Conservation (phyloP, 2,113 vertebrate genomes). For the Cygnus atratus region DNA sequence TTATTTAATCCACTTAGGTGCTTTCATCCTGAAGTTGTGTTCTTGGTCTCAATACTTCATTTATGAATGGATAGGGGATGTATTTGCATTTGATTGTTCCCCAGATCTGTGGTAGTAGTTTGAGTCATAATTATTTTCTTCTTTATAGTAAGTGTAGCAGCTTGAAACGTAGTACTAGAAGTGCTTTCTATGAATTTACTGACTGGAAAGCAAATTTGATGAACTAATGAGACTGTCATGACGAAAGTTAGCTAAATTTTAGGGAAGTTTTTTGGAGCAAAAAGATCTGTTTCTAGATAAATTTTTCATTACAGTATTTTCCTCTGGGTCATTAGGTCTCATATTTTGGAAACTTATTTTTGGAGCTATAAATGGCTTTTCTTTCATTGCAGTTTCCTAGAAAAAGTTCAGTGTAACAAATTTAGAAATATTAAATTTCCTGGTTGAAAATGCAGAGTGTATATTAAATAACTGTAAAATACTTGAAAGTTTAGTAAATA, state of each 20-base stretch:
- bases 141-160: neutral
- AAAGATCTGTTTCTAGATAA: neutral
- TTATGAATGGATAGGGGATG: neutral
- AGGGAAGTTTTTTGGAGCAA: neutral
- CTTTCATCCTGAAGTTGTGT: neutral
- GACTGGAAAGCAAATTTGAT: neutral
- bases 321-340: neutral
- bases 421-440: neutral
- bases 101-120: neutral
- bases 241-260: neutral
- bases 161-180: neutral
- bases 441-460: neutral
- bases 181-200: neutral
- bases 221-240: neutral
- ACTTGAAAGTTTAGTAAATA: neutral
- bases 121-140: neutral
- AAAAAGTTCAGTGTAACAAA: neutral
- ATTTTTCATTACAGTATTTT: neutral
- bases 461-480: neutral
- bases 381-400: neutral
- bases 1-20: neutral
- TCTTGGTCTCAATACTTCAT: neutral
- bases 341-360: neutral
- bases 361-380: neutral
- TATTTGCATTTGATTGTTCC: neutral